Evolutionary conservation across 2,113 vertebrate species (phyloP), one percentile per base, ranked within the genome.

Genomic region (Probosciger aterrimus): DNA sequence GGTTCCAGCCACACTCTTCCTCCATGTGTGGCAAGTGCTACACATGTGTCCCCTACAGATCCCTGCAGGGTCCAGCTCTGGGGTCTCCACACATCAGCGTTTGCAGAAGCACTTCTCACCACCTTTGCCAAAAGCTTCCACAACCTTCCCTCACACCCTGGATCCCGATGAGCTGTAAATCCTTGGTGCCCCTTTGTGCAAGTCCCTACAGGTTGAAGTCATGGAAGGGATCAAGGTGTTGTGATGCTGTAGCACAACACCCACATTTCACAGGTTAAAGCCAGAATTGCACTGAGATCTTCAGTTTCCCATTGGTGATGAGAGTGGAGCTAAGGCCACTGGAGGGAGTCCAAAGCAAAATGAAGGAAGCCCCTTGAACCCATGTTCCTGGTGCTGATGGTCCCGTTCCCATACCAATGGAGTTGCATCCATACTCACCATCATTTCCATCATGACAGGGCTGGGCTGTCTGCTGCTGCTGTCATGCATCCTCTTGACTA

Each of bases 81-180:
- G 17, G 33, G 4, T 81, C 39, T 28, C 49, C 9, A 16, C 10
- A 7, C 13, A 44, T 11, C 2, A 3, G 16, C 0, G 0, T 8
- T 63, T 15, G n/a, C 18, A 37, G 63, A 15, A 88, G 2, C 14
- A 71, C 6, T 37, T 73, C 46, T 43, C 33, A 15, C 12, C 37
- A 50, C 4, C 24, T 64, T 25, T 76, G 47, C 39, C 5, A 5
- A 91, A 91, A 73, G 1, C 22, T 35, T 50, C 63, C 47, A 23
- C 1, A 9, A n/a, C 24, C 28, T 68, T 59, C 33, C 31, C n/a
- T 73, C 19, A 0, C 11, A 22, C 25, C 28, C 46, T 4, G 8
- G 24, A 13, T 49, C n/a, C 13, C 4, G 27, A 19, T 1, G 6
- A 90, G 74, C 30, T 55, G 23, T 23, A 84, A 10, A 55, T 49